These are phyloP conservation scores for Ciconia maguari DNA, from an alignment of 2,113 vertebrate species.

Conservation along the genomic window DNA sequence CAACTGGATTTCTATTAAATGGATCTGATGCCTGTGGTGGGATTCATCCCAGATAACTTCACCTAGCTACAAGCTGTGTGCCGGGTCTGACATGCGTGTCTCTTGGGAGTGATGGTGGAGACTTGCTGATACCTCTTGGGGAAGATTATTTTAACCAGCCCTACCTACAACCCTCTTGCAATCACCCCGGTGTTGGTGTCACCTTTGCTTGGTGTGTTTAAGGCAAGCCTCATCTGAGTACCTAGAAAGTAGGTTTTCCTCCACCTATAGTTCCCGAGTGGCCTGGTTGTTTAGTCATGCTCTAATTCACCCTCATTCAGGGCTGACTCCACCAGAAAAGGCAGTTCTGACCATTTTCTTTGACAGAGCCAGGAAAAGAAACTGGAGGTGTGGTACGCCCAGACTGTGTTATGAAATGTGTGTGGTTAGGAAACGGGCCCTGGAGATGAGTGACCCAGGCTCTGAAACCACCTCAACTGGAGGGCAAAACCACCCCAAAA, in stretches of 20 bases:
- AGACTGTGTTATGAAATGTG: neutral
- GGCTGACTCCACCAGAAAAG: neutral
- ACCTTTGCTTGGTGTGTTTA: neutral
- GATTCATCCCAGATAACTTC: slow-evolving; percentile 22
- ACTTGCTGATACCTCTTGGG: neutral
- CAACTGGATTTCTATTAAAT: neutral
- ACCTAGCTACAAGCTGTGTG: neutral
- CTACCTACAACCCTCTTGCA: neutral
- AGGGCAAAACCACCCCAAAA: neutral
- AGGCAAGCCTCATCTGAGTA: neutral
- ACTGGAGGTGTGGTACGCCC: neutral
- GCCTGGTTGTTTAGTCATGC: slow-evolving; percentile 47
- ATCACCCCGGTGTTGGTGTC: neutral
- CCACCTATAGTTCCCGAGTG: neutral
- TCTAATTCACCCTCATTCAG: neutral
- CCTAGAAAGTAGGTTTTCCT: slow-evolving; percentile 56
- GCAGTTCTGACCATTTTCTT: neutral
- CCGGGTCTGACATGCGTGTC: neutral
- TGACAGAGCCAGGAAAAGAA: neutral
- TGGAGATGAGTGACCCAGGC: neutral
- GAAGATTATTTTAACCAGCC: neutral
- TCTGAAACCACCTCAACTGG: neutral
- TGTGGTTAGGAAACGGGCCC: neutral
- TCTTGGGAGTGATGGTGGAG: neutral
- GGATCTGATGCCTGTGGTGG: neutral